Evolutionary conservation across 2,113 vertebrate genomes (phyloP).

Genomic region (Alethe diademata): DNA sequence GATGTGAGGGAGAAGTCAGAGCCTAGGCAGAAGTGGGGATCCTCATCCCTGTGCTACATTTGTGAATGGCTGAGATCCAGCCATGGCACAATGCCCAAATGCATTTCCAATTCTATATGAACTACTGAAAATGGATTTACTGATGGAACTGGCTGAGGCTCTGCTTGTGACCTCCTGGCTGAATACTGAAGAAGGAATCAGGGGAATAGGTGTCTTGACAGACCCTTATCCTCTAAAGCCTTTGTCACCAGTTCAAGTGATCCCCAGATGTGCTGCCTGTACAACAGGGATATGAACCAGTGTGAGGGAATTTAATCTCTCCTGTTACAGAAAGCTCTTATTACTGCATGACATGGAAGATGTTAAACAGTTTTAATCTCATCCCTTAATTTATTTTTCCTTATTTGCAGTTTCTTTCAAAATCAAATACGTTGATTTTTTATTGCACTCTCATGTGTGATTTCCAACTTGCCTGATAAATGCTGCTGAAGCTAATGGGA

Average conservation of each 20-base stretch:
- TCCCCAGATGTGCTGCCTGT: not conserved
- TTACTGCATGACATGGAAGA: not conserved
- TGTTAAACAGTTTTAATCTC: constrained; percentile 52
- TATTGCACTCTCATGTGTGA: not conserved
- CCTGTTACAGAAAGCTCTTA: not conserved
- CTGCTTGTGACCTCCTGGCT: not conserved
- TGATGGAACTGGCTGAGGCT: not conserved
- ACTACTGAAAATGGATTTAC: not conserved
- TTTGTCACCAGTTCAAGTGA: not conserved
- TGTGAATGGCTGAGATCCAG: not conserved
- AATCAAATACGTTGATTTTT: not conserved
- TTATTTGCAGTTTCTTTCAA: constrained; percentile 27
- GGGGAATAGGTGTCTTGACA: not conserved
- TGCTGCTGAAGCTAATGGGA: constrained; percentile 28
- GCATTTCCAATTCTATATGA: not conserved
- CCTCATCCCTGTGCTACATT: rapidly evolving
- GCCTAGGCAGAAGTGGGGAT: not conserved
- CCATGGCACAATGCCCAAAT: not conserved
- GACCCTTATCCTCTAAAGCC: not conserved
- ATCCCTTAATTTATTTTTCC: not conserved
- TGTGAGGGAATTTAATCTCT: constrained; percentile 14
- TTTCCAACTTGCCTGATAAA: constrained; percentile 21
- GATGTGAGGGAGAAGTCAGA: not conserved
- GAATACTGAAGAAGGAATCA: not conserved
- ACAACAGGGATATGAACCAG: not conserved